Evolutionary conservation across 2,888 invertebrate species (phyloP), one percentile per base, ranked within the genome.

Genomic region (Hydropsyche betteni): DNA sequence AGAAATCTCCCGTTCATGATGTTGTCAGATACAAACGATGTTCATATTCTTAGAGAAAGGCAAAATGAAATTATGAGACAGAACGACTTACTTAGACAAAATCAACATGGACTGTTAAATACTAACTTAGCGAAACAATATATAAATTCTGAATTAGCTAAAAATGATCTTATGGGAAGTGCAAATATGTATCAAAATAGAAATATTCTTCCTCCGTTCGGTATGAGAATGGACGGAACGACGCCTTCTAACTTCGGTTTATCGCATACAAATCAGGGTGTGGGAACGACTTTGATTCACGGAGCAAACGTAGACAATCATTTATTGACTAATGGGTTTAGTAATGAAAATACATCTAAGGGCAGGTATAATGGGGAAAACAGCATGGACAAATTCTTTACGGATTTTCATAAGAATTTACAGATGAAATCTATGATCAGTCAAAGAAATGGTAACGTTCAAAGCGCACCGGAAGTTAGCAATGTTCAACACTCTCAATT

Each of bases 381-480:
- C 81, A 70, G 80, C 81, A 91, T 91, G 87, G 90, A 91, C 77
- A 92, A 92, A 83, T 92, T 92, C 84, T 91, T 92, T 88, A 89
- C 90, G 69, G 92, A 92, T 83, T 92, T 91, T 85, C 89, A 90
- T 83, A 90, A 91, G 82, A 90, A 91, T 81, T 89, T 90, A 76
- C 88, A 88, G 77, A 80, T 84, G 79, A 80, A 80, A 70, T 51
- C 61, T n/a, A 80, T 84, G 76, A 79, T 86, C 80, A 81, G 85
- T 78, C 84, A 84, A 79, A 84, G 83, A 81, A 82, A 83, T 75
- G 84, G 81, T 82, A 84, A 80, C 82, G 82, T 81, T 81, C 86
- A 81, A 84, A 84, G 82, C 78, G 80, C 78, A 52, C 61, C 71
- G 12, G 75, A 68, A 24, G 73, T 50, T 14, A 52, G 50, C 14